Base-by-base conservation (phyloP, 2,888 invertebrate species). In the Xanthostigma xanthostigma region DNA sequence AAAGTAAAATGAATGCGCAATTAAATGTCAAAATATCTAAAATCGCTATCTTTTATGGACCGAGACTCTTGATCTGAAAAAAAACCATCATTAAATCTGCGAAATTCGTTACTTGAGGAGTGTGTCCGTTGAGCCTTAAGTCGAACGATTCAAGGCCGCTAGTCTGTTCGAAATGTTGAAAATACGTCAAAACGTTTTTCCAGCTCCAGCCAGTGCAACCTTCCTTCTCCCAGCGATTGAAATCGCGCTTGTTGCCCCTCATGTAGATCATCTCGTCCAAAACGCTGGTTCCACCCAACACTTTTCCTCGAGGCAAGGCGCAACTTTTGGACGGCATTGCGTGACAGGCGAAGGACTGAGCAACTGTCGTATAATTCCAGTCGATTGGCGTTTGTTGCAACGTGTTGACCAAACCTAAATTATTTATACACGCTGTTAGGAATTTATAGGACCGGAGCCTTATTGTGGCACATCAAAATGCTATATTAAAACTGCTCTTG, bases 251-350 rank as follows among this genome's bases (percentile, higher is more conserved):
- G 61, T 76, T 76, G 0, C 81, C 81, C 1, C 75, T 64, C 0
- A 76, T 59, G 57, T 81, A 75, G 0, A 78, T 49, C 78, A 81
- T 76, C 11, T 66, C 74, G 60, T 81, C 81, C 3, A 78, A 68
- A 1, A 68, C 66, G 3, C 76, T 74, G 1, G 72, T 69, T 0
- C 82, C 82, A 1, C 82, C 83, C 36, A 77, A 62, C 12, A 72
- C 72, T 57, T 78, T 77, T 0, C 76, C 76, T 9, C 72, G 64
- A 0, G 71, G 66, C 73, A 73, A 75, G 43, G 60, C 62, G 54
- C 74, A 74, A 2, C 56, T 41, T 33, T 60, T 59, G 9, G 57
- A 54, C 1, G 44, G 54, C 49, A 57, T 54, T 3, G 64, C 60
- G 36, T 60, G 57, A 44, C 69, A 67, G 14, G 57, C 58, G 5